Conservation (phyloP, 2,888 invertebrate species). For the Ceratothoa steindachneri region DNA sequence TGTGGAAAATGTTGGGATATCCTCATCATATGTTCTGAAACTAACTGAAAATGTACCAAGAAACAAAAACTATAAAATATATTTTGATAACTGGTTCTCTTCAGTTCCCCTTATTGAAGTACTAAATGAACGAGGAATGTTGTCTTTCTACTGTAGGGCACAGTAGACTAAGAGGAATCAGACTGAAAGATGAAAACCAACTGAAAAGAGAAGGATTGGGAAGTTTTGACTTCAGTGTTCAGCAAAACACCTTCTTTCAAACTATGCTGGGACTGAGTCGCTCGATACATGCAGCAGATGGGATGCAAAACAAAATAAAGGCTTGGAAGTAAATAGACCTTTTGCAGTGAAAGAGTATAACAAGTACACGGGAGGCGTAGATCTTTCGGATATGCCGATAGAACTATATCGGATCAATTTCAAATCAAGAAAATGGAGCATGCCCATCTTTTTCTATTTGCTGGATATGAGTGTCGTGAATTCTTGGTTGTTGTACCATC, state of each 20-base stretch:
- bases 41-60: background rate
- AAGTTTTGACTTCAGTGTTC: background rate
- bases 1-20: background rate
- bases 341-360: too few relatives aligned
- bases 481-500: too few relatives aligned
- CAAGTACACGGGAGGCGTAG: too few relatives aligned
- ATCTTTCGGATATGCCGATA: too few relatives aligned
- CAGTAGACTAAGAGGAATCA: background rate
- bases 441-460: too few relatives aligned
- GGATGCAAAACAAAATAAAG: too few relatives aligned
- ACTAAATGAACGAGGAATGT: background rate
- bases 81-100: background rate
- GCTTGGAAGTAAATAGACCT: too few relatives aligned
- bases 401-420: too few relatives aligned
- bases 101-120: background rate
- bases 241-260: background rate
- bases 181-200: background rate
- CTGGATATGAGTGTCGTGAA: too few relatives aligned
- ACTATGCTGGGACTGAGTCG: too few relatives aligned
- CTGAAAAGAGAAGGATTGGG: background rate
- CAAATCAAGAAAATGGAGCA: too few relatives aligned
- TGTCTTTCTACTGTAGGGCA: background rate
- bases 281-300: too few relatives aligned
- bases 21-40: background rate
- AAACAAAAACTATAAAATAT: background rate